Base-by-base conservation (phyloP, 2,888 invertebrate species). In the Clepsis dumicolana region DNA sequence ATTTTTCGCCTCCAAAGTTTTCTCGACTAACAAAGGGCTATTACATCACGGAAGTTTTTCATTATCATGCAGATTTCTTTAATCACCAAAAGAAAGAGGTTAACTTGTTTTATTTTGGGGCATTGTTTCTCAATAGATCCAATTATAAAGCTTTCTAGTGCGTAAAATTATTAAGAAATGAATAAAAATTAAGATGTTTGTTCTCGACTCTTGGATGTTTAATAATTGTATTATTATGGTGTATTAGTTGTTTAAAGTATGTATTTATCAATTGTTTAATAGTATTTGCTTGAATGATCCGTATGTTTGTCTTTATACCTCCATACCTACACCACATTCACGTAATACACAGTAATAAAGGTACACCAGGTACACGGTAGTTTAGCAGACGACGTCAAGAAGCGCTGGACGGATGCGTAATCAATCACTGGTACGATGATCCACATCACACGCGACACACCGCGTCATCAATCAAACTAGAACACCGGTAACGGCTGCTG, bases 361-460 rank as follows among this genome's bases (percentile, higher is more conserved):
- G n/a, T n/a, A n/a, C n/a, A n/a, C n/a, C n/a, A 44, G 60, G 24
- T 24, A 53, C 53, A 16, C 16, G 10, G 41, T 38, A 59, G 29
- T 50, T 56, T 50, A 66, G 48, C 64, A 71, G 71, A 73, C 72
- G 69, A 75, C 75, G 78, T 78, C 80, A 81, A 82, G 82, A 79
- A 82, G 82, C 80, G 73, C 62, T 41, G 75, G 75, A 76, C 77
- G 77, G 59, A 44, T 64, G 75, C 76, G 81, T 79, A 84, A 91
- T 91, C 90, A 88, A 91, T 91, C 91, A 88, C 86, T 70, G 73
- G 75, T 75, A 75, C 82, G 87, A 89, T 89, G 90, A 91, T 90
- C 88, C 76, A 77, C 86, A 86, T 85, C 90, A 85, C 86, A 77
- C 81, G 81, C 84, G 86, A 86, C 86, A 85, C 83, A 78, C 79